Evolutionary conservation across 2,113 vertebrate species (phyloP).

Genomic region (Salvelinus namaycush): DNA sequence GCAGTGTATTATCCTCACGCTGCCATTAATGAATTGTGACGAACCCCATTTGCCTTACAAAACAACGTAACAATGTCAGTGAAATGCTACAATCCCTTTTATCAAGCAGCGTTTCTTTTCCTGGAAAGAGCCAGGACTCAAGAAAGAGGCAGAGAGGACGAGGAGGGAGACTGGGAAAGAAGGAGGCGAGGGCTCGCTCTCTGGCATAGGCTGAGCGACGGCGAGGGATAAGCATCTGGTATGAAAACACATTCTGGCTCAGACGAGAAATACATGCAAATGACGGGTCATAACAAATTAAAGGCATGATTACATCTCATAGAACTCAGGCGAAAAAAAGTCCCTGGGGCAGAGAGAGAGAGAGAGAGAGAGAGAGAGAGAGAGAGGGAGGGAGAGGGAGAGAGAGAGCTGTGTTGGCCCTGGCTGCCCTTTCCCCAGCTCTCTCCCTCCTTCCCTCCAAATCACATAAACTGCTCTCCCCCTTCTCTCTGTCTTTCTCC

Average conservation of each 20-base stretch:
- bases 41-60: not conserved
- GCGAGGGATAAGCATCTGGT: slow-evolving; percentile 16
- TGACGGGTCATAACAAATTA: slow-evolving; percentile 27
- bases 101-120: not conserved
- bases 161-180: not conserved
- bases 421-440: not conserved
- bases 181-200: too few relatives aligned
- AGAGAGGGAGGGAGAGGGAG: not conserved
- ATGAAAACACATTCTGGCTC: slow-evolving; percentile 9
- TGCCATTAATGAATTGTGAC: slow-evolving; percentile 5
- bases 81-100: not conserved
- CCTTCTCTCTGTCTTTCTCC: not conserved
- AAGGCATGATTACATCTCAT: slow-evolving; percentile 23
- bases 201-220: slow-evolving; percentile 2
- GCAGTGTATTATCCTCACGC: not conserved
- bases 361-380: slow-evolving; percentile 19
- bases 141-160: not conserved
- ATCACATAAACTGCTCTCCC: not conserved
- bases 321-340: slow-evolving; percentile 19
- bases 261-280: slow-evolving; percentile 33
- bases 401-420: not conserved
- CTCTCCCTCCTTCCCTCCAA: not conserved
- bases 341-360: slow-evolving; percentile 13
- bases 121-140: not conserved
- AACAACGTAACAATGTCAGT: not conserved